A percentile compares a stretch with the other conserved stretches of the same genome.
phyloP scores from a whole-genome alignment of 2,113 vertebrate genomes.

The Osmerus mordax region DNA sequence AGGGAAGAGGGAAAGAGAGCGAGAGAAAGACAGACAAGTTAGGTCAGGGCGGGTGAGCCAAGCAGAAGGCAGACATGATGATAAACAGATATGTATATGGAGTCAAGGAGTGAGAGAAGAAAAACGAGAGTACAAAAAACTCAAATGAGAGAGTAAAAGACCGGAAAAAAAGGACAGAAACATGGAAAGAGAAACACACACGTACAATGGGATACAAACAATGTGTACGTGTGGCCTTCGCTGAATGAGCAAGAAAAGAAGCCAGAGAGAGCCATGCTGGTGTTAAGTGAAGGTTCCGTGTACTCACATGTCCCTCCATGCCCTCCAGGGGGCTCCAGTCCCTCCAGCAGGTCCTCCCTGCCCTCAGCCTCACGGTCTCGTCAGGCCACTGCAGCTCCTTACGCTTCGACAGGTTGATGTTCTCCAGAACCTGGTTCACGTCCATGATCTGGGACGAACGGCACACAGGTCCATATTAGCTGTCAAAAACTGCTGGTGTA shows the following conservation, averaged over 20 bases:
- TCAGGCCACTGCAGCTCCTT: constrained; percentile 99
- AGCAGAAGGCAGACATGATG: too few species aligned
- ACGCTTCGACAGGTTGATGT: constrained; percentile 92
- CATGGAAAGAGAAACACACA: background rate
- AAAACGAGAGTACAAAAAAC: background rate
- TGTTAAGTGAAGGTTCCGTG: background rate
- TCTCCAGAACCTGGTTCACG: constrained; percentile 89
- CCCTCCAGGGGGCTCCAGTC: constrained; percentile 98
- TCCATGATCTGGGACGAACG: constrained; percentile 80
- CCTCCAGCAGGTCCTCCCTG: constrained; percentile 95
- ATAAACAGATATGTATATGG: background rate
- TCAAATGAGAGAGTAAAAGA: background rate
- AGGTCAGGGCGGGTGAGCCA: too few species aligned
- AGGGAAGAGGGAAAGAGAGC: background rate
- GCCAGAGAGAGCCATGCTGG: background rate
- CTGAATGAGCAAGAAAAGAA: constrained; percentile 1
- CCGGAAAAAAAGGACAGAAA: background rate
- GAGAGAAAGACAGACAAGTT: background rate
- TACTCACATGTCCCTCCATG: constrained; percentile 98
- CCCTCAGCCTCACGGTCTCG: constrained; percentile 88
- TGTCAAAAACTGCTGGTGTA: too few species aligned
- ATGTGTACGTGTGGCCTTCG: background rate
- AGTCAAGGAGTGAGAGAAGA: background rate
- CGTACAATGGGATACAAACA: too few species aligned
- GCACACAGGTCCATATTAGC: background rate